Percentiles rank a stretch among this genome's conserved stretches.
These are phyloP conservation scores for Theristus sp. DNA, from an alignment of 2,888 invertebrate genomes.

Conservation along the genomic window DNA sequence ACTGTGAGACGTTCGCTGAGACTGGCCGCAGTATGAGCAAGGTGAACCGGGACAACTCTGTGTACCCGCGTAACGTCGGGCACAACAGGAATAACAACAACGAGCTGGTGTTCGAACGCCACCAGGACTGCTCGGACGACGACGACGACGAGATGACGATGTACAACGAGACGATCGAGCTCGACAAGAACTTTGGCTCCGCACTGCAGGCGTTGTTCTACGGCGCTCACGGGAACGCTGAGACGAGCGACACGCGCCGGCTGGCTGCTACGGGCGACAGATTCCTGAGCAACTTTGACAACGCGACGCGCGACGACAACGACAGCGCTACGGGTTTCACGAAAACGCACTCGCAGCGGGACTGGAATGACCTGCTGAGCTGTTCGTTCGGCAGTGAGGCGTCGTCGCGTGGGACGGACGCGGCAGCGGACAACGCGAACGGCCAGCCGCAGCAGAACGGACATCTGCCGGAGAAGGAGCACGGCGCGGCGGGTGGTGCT, in stretches of 20 bases:
- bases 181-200: constrained; percentile 33
- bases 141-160: constrained; percentile 6
- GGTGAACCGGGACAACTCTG: too few relatives aligned
- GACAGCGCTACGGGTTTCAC: neutral
- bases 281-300: too few relatives aligned
- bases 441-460: too few relatives aligned
- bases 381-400: neutral
- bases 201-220: neutral
- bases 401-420: too few relatives aligned
- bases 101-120: neutral
- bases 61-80: too few relatives aligned
- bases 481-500: too few relatives aligned
- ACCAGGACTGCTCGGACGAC: neutral
- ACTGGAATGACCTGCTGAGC: neutral
- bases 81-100: neutral
- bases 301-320: neutral
- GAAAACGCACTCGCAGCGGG: neutral
- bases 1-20: too few relatives aligned
- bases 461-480: too few relatives aligned
- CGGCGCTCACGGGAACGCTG: neutral
- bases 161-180: constrained; percentile 10
- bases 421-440: neutral
- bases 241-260: neutral
- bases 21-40: too few relatives aligned
- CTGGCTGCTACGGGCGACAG: too few relatives aligned